Percentiles rank a stretch among this genome's conserved stretches.
phyloP scores from a whole-genome alignment of 2,797 vertebrate genomes.

The Iguana delicatissima region DNA sequence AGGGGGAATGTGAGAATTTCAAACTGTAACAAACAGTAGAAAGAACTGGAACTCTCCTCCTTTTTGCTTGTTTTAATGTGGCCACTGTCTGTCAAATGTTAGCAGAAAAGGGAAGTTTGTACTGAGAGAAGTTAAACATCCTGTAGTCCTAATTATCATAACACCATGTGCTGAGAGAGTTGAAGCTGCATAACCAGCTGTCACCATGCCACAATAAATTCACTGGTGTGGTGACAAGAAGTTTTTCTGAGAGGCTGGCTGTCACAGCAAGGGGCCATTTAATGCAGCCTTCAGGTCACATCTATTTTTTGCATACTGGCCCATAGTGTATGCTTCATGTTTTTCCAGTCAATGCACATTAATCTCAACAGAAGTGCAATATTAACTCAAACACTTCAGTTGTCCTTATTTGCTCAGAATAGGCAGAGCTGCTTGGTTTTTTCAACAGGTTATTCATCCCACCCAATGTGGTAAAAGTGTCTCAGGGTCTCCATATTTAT shows the following conservation, averaged over 20 bases:
- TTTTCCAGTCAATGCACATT: background rate
- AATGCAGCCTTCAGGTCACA: background rate
- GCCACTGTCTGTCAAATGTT: background rate
- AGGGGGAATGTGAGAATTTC: background rate
- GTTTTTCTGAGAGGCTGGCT: background rate
- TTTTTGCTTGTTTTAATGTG: background rate
- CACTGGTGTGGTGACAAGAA: background rate
- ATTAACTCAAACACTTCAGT: background rate
- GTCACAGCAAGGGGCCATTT: conserved; percentile 2
- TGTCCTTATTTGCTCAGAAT: background rate
- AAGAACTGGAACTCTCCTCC: background rate
- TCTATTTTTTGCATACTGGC: background rate
- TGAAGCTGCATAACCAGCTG: background rate
- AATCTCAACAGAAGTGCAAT: background rate
- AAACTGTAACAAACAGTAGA: background rate
- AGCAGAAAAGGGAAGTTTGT: background rate
- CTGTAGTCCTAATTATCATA: background rate
- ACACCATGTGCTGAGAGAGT: background rate
- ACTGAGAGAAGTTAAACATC: background rate
- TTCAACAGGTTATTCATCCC: background rate
- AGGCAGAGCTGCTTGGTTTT: background rate
- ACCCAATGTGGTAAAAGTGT: background rate
- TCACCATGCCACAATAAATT: background rate
- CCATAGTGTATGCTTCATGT: background rate
- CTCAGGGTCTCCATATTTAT: background rate